Evolutionary conservation across 2,888 invertebrate species (phyloP), one percentile per base, ranked within the genome.

Genomic region (Leptinotarsa haldemani): DNA sequence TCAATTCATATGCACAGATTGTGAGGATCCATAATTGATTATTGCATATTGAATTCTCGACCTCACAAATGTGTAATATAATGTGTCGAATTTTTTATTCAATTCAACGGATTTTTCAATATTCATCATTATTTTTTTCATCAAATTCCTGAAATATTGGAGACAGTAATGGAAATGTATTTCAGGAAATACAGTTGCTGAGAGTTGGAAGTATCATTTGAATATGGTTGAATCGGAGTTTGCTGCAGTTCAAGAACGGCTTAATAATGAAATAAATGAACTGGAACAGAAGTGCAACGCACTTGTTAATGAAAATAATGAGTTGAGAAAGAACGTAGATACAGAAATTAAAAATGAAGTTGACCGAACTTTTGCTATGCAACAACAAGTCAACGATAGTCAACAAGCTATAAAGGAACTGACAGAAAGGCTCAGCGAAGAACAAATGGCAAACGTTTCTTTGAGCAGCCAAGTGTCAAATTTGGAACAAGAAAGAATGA

Each of bases 181-280:
- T 74, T 89, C 92, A 79, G 93, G 93, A 69, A 89, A 89, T 80
- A 92, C 93, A 87, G 90, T 93, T 73, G 93, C 93, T 13, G 91
- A 91, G 86, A 88, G 92, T 82, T 93, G 93, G 93, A 92, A 93
- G 82, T 89, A 91, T 78, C 93, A 93, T 85, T 84, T 93, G 73
- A 88, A 90, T n/a, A 89, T 90, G 79, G 89, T 91, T 58, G 93
- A 93, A 87, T 87, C 86, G 13, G 93, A 92, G 80, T 92, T 92
- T 82, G 88, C 89, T 74, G 87, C 72, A 1, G 53, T 77, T 12
- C 81, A 82, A 70, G 75, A 79, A 22, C 77, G 81, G 65, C 56
- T 82, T n/a, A 78, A 79, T 66, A 65, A 70, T 61, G 90, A 92
- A 85, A 85, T 92, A 47, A 86, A 82, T 78, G 87, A 88, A 77